phyloP scores from a whole-genome alignment of 2,888 invertebrate species.

The Nymphalis polychloros region DNA sequence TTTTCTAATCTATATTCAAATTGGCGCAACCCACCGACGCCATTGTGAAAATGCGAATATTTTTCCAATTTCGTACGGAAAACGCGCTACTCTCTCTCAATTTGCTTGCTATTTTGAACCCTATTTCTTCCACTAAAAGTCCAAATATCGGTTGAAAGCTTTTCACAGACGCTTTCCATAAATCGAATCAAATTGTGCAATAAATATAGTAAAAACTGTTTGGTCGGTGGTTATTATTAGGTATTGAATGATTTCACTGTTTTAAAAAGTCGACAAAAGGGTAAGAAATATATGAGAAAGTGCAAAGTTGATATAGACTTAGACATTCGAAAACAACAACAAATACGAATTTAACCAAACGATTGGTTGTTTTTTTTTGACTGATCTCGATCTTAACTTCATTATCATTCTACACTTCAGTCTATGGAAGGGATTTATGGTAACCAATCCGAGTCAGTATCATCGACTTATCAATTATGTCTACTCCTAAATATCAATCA shows the following conservation, averaged over 20 bases:
- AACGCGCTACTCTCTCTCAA: constrained; percentile 30
- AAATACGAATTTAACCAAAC: no score
- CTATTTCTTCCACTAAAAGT: constrained; percentile 15
- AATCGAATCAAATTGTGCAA: constrained; percentile 19
- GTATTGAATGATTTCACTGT: not conserved
- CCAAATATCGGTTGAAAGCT: not conserved
- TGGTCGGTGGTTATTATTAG: not conserved
- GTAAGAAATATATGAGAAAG: not conserved
- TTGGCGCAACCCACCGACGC: constrained; percentile 68
- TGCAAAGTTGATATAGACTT: not conserved
- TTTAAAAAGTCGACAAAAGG: not conserved
- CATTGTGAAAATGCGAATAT: constrained; percentile 75
- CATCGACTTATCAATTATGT: no score
- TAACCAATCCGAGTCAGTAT: no score
- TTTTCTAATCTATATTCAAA: constrained; percentile 81
- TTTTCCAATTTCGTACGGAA: constrained; percentile 77
- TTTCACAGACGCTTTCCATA: constrained; percentile 12
- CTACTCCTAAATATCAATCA: no score
- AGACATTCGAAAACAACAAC: no score
- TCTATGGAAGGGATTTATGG: no score
- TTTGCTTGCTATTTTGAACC: constrained; percentile 34
- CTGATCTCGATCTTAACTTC: no score
- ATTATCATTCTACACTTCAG: no score
- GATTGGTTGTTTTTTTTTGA: no score
- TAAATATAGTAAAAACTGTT: constrained; percentile 17